Conservation (phyloP, 2,888 invertebrate genomes). For the Rapana venosa region DNA sequence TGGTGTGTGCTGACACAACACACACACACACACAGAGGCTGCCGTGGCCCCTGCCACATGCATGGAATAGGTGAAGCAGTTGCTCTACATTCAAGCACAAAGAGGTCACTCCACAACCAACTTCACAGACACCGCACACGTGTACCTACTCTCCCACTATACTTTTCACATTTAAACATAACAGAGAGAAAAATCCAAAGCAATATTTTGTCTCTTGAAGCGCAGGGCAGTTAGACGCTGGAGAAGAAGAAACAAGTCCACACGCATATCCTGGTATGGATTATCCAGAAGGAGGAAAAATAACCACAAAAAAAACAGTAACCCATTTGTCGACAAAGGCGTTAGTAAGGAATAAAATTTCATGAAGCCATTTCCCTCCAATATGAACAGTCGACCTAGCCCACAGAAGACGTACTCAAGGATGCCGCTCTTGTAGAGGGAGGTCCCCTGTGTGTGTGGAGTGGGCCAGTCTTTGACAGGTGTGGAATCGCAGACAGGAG, state of each 20-base stretch:
- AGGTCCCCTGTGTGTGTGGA: not conserved
- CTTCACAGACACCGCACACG: slow-evolving; percentile 22
- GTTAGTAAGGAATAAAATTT: not conserved
- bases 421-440: not conserved
- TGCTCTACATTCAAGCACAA: slow-evolving; percentile 6
- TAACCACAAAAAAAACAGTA: not conserved
- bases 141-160: not conserved
- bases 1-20: not conserved
- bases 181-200: not conserved
- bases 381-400: not conserved
- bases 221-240: slow-evolving; percentile 25
- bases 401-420: not conserved
- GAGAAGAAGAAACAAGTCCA: not conserved
- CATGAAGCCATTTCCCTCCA: not conserved
- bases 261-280: not conserved
- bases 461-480: not conserved
- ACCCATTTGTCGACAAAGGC: not conserved
- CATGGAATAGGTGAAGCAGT: slow-evolving; percentile 1
- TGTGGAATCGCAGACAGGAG: not conserved
- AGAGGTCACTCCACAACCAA: not conserved
- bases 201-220: not conserved
- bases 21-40: not conserved
- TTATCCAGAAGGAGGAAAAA: not conserved
- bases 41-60: not conserved
- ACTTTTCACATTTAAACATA: not conserved